A percentile compares a stretch with the other conserved stretches of the same genome.
phyloP scores from a whole-genome alignment of 2,888 invertebrate genomes.

The Thereva unica region DNA sequence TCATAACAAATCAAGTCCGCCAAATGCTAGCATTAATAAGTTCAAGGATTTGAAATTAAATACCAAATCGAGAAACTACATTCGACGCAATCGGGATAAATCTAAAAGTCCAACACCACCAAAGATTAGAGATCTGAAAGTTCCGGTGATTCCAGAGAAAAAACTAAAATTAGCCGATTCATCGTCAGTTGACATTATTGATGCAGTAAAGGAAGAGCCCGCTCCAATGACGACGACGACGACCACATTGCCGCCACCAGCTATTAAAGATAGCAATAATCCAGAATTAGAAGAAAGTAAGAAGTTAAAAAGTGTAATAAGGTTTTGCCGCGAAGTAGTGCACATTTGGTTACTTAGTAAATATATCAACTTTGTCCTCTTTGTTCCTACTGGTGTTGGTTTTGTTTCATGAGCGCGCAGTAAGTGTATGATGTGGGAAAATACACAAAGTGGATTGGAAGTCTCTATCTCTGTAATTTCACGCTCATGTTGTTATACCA shows the following conservation, averaged over 20 bases:
- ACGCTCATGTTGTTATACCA: no score
- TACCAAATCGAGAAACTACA: slow-evolving; percentile 67
- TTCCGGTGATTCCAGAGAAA: slow-evolving; percentile 28
- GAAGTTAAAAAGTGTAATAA: slow-evolving; percentile 38
- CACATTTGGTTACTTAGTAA: slow-evolving; percentile 42
- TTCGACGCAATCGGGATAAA: slow-evolving; percentile 66
- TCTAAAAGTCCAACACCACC: slow-evolving; percentile 62
- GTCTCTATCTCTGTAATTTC: no score
- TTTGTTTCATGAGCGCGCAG: slow-evolving; percentile 20
- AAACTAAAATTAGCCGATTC: slow-evolving; percentile 26
- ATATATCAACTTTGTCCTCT: slow-evolving; percentile 19
- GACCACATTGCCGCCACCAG: background rate
- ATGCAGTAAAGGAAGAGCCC: background rate
- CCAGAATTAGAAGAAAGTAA: slow-evolving; percentile 43
- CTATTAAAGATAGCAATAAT: slow-evolving; percentile 27
- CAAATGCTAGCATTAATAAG: slow-evolving; percentile 16
- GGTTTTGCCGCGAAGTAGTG: slow-evolving; percentile 41
- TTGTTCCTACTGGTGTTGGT: slow-evolving; percentile 15
- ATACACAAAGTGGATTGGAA: no score
- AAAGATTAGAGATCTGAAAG: slow-evolving; percentile 39
- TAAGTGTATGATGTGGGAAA: no score
- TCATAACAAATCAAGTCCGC: slow-evolving; percentile 12
- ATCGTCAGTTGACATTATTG: background rate
- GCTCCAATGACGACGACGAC: background rate
- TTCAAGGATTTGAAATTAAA: slow-evolving; percentile 65